Percentiles rank a stretch among this genome's conserved stretches.
Conservation (phyloP, 2,113 vertebrate genomes). For the Apaloderma vittatum region DNA sequence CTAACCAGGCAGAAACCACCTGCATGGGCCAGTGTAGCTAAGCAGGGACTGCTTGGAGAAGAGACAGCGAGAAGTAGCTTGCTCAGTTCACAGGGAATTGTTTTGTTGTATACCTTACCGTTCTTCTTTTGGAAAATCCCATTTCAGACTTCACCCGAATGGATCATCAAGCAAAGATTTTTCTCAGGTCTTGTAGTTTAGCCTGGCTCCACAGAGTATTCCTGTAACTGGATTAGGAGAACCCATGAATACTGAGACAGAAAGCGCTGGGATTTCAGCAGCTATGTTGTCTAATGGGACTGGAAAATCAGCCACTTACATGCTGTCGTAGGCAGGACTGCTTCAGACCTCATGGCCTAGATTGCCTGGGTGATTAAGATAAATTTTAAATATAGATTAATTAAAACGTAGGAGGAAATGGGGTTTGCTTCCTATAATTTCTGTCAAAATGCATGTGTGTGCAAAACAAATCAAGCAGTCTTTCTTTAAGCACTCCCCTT, state of each 20-base stretch:
- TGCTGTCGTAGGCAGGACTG: not conserved
- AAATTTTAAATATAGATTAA: not conserved
- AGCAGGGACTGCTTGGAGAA: not conserved
- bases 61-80: not conserved
- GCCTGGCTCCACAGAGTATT: not conserved
- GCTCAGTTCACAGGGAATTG: not conserved
- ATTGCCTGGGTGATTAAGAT: not conserved
- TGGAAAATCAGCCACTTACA: not conserved
- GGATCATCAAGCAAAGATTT: not conserved
- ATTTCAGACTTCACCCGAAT: not conserved
- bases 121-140: not conserved
- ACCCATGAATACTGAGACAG: not conserved
- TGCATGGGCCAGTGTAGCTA: not conserved
- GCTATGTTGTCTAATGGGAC: not conserved
- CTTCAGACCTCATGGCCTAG: not conserved
- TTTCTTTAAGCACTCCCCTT: not conserved
- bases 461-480: not conserved
- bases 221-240: not conserved
- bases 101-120: not conserved
- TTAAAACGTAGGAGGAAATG: not conserved
- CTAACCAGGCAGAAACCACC: conserved; percentile 56
- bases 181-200: not conserved
- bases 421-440: not conserved
- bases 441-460: not conserved
- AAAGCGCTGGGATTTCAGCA: not conserved